Evolutionary conservation across 2,888 invertebrate species (phyloP).

Genomic region (Enchytraeus crypticus): DNA sequence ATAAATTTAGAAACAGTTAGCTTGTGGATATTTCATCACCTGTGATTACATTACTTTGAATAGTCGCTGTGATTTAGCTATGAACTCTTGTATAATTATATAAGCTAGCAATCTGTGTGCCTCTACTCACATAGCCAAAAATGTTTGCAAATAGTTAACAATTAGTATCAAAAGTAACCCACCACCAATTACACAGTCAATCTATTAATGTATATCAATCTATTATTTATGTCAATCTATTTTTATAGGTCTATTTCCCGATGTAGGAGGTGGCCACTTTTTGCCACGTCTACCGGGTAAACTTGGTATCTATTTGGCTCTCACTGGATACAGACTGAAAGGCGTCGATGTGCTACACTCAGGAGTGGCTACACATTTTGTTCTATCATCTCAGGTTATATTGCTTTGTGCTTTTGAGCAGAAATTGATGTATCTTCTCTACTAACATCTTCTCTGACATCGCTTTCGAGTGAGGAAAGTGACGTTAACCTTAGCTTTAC

Average conservation of each 20-base stretch:
- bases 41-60: no score
- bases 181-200: no score
- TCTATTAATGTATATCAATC: neutral
- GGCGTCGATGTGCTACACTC: conserved; percentile 74
- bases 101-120: neutral
- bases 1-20: no score
- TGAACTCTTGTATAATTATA: no score
- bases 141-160: neutral
- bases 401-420: neutral
- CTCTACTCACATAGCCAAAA: neutral
- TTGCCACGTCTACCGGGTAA: conserved; percentile 74
- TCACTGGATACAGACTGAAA: conserved; percentile 70
- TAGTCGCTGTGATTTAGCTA: no score
- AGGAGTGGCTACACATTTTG: conserved; percentile 86
- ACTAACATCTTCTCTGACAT: no score
- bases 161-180: no score
- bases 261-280: conserved; percentile 90
- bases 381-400: conserved; percentile 53
- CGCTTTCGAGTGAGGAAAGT: no score
- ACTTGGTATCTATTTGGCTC: conserved; percentile 77
- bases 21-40: no score
- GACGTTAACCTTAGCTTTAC: no score
- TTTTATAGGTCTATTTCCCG: conserved; percentile 71
- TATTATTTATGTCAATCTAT: conserved; percentile 1
- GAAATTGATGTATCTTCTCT: neutral